Conservation (phyloP, 2,113 vertebrate species). For the Dasypus novemcinctus region DNA sequence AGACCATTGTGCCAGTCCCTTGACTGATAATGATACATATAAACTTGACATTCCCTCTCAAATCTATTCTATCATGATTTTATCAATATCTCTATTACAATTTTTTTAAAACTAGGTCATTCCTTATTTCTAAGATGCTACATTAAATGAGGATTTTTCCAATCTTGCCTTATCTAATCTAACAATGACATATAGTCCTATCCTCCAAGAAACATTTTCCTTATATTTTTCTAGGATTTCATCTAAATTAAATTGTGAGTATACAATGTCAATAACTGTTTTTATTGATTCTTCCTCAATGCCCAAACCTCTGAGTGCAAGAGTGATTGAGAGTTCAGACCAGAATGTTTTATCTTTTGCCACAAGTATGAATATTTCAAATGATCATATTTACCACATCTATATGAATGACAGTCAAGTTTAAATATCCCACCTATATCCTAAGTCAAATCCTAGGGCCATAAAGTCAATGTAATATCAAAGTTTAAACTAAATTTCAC, state of each 20-base stretch:
- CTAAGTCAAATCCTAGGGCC: neutral
- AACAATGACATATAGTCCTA: neutral
- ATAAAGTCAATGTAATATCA: too few species aligned
- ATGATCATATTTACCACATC: too few species aligned
- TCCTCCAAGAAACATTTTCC: neutral
- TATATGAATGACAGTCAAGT: neutral
- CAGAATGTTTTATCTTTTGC: neutral
- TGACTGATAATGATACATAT: too few species aligned
- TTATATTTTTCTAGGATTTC: neutral
- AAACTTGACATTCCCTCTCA: too few species aligned
- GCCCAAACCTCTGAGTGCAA: neutral
- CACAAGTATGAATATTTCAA: neutral
- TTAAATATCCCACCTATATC: neutral
- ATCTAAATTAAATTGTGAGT: neutral
- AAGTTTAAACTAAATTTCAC: neutral
- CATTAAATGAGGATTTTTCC: neutral
- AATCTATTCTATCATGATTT: neutral
- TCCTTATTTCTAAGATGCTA: neutral
- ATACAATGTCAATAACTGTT: neutral
- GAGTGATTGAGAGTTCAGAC: too few species aligned
- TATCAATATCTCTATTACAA: neutral
- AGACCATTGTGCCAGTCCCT: too few species aligned
- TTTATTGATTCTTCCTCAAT: neutral
- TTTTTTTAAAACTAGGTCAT: neutral
- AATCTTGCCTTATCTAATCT: neutral